These are phyloP conservation scores for Beroe forskalii DNA, from an alignment of 37 sponge, comb jelly and placozoan species.

Conservation along the genomic window DNA sequence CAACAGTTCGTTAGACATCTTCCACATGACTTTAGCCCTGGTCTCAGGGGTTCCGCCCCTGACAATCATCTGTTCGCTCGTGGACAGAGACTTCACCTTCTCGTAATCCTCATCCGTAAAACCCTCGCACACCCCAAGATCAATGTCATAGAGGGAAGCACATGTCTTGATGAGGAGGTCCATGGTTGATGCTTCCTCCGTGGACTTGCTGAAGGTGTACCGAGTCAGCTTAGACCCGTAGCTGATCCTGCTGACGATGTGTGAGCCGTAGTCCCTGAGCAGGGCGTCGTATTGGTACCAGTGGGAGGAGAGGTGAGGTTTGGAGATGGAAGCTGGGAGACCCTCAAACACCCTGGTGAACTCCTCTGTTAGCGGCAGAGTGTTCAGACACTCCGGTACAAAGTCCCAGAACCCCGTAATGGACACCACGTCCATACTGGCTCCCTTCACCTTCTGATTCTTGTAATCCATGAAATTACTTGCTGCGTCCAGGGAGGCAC, in stretches of 20 bases:
- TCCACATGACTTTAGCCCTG: neutral
- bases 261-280: neutral
- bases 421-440: neutral
- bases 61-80: constrained; percentile 24
- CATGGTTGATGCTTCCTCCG: neutral
- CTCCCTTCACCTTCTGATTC: neutral
- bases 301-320: too few species aligned
- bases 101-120: neutral
- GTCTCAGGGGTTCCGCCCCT: constrained; percentile 1
- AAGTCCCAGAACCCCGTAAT: constrained; percentile 48
- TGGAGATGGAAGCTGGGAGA: neutral
- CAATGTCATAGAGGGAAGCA: neutral
- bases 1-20: constrained; percentile 1
- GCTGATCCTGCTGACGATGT: neutral
- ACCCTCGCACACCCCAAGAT: neutral
- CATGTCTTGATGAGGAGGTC: too few species aligned
- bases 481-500: neutral
- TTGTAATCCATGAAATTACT: neutral
- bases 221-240: neutral
- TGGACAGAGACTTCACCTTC: too few species aligned
- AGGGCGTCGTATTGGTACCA: neutral
- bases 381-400: neutral
- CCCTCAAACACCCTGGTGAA: neutral
- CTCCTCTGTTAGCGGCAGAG: neutral
- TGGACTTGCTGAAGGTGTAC: neutral